phyloP scores from a whole-genome alignment of 2,797 vertebrate genomes.

The Chromis chromis region DNA sequence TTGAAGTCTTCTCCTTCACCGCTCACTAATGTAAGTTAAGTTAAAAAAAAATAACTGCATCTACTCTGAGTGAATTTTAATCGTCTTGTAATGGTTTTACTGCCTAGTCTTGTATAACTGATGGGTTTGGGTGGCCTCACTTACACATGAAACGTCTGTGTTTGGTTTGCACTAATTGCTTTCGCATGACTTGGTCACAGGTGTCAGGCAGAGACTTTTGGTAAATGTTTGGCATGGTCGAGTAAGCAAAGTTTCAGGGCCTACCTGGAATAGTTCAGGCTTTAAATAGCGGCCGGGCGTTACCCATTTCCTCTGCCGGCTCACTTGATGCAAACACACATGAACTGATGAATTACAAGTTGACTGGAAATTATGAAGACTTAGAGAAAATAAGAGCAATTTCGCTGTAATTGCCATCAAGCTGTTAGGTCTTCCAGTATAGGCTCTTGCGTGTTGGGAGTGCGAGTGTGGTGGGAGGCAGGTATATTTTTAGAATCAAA shows the following conservation, averaged over 20 bases:
- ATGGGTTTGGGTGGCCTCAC: slow-evolving; percentile 65
- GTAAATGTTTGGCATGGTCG: slow-evolving; percentile 78
- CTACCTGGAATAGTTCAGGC: slow-evolving; percentile 81
- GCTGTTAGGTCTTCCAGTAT: slow-evolving; percentile 69
- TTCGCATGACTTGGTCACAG: slow-evolving; percentile 76
- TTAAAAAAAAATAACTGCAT: slow-evolving; percentile 31
- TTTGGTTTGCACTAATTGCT: slow-evolving; percentile 73
- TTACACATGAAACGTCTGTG: slow-evolving; percentile 65
- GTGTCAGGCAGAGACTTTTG: slow-evolving; percentile 78
- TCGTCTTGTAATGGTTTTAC: slow-evolving; percentile 71
- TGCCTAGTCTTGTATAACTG: slow-evolving; percentile 45
- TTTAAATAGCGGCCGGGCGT: slow-evolving; percentile 81
- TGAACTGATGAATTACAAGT: slow-evolving; percentile 82
- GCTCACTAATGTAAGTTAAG: slow-evolving; percentile 39
- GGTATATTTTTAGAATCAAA: slow-evolving; percentile 84
- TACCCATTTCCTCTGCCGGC: slow-evolving; percentile 69
- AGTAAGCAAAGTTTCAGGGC: slow-evolving; percentile 70
- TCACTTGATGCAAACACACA: slow-evolving; percentile 76
- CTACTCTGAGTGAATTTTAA: slow-evolving; percentile 66
- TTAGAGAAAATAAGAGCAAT: slow-evolving; percentile 79
- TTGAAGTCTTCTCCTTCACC: slow-evolving; percentile 10
- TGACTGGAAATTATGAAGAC: slow-evolving; percentile 86
- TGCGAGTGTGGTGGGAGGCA: slow-evolving; percentile 66
- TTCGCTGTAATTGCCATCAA: slow-evolving; percentile 82
- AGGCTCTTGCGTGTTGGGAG: slow-evolving; percentile 69